These are phyloP conservation scores for Stenopsyche tienmushanensis DNA, from an alignment of 1,140 invertebrate genomes.

Conservation along the genomic window DNA sequence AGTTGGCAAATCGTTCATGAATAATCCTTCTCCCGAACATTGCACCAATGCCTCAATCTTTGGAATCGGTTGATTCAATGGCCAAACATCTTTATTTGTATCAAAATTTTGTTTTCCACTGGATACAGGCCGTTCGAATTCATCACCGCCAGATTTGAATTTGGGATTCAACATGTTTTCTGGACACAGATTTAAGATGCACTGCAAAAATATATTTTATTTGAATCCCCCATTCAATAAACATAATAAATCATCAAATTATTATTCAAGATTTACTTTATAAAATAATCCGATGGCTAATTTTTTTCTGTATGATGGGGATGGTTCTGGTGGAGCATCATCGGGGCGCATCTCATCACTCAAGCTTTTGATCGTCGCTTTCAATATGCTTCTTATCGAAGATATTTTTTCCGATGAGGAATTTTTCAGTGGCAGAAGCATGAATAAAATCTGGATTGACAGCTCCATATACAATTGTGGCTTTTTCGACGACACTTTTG, in stretches of 20 bases:
- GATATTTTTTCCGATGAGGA: constrained; percentile 58
- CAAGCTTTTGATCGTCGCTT: constrained; percentile 60
- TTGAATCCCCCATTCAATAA: too few species aligned
- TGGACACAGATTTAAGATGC: constrained; percentile 55
- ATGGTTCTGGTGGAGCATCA: constrained; percentile 62
- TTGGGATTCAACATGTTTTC: constrained; percentile 48
- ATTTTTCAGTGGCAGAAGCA: constrained; percentile 65
- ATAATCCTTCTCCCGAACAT: constrained; percentile 64
- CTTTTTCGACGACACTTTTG: constrained; percentile 49
- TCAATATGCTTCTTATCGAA: constrained; percentile 55
- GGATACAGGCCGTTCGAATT: constrained; percentile 61
- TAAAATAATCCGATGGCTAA: constrained; percentile 69
- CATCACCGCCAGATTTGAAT: constrained; percentile 55
- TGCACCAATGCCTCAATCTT: constrained; percentile 67
- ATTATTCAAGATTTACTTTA: constrained; percentile 69
- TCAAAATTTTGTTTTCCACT: constrained; percentile 68
- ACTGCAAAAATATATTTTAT: constrained; percentile 51
- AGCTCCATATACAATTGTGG: constrained; percentile 62
- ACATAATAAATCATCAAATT: too few species aligned
- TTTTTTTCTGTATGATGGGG: constrained; percentile 64
- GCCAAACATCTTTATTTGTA: constrained; percentile 67
- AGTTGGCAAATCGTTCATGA: constrained; percentile 62
- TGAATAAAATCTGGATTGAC: constrained; percentile 69
- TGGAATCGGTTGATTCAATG: constrained; percentile 69
- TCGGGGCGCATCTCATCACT: constrained; percentile 64